Evolutionary conservation across 2,797 vertebrate genomes (phyloP).

Genomic region (Tokudaia tokunoshimensis): DNA sequence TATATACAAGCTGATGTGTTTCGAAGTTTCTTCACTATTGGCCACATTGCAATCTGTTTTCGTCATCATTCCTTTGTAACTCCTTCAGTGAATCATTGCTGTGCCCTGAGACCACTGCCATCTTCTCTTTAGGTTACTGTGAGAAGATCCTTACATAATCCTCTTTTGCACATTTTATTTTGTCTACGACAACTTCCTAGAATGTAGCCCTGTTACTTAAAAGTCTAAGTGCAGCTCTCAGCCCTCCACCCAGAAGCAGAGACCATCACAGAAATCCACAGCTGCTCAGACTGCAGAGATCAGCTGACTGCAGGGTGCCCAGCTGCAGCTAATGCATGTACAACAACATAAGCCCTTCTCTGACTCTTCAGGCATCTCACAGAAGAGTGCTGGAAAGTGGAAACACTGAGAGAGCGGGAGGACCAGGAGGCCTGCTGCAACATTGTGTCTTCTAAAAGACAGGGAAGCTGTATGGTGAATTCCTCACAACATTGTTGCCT

Average conservation of each 20-base stretch:
- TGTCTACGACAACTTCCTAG: slow-evolving; percentile 15
- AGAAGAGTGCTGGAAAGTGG: not conserved
- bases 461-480: not conserved
- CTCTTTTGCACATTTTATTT: slow-evolving; percentile 36
- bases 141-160: not conserved
- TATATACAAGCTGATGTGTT: not conserved
- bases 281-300: not conserved
- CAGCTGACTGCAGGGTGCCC: not conserved
- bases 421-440: not conserved
- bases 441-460: not conserved
- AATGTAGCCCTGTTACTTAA: not conserved
- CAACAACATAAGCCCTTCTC: not conserved
- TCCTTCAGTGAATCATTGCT: not conserved
- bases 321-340: not conserved
- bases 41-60: not conserved
- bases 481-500: not conserved
- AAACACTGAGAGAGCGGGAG: not conserved
- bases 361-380: not conserved
- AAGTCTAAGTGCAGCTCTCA: not conserved
- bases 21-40: not conserved
- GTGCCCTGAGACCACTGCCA: not conserved
- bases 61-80: not conserved
- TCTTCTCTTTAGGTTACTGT: not conserved
- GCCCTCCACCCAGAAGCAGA: not conserved
- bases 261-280: not conserved